Percentiles rank a stretch among this genome's conserved stretches.
Evolutionary conservation across 2,888 invertebrate genomes (phyloP).

Genomic region (Nymphalis urticae): DNA sequence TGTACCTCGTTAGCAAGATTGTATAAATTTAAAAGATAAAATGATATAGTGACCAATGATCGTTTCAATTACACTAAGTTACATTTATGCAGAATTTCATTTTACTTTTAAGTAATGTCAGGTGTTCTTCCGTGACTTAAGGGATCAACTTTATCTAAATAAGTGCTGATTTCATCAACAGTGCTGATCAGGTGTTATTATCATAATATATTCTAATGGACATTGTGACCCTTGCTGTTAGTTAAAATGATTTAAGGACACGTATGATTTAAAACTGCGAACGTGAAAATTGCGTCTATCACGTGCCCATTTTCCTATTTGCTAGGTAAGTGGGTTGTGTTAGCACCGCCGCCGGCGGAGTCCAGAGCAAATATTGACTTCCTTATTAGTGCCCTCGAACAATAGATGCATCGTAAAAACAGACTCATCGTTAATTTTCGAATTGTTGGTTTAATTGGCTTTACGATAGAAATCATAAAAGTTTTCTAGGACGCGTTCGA

Average conservation of each 20-base stretch:
- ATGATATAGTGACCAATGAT: not conserved
- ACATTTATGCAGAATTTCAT: too few species aligned
- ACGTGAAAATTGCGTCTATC: slow-evolving; percentile 28
- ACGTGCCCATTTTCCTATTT: slow-evolving; percentile 45
- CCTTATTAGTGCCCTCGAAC: slow-evolving; percentile 74
- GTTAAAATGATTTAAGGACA: not conserved
- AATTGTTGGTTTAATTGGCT: slow-evolving; percentile 38
- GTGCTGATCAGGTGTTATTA: not conserved
- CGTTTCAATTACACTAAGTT: not conserved
- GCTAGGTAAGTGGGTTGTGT: slow-evolving; percentile 55
- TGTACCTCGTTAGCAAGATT: slow-evolving; percentile 19
- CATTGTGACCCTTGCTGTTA: not conserved
- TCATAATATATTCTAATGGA: not conserved
- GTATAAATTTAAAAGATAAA: not conserved
- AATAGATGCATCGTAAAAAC: slow-evolving; percentile 62
- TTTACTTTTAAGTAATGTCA: too few species aligned
- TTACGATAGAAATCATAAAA: slow-evolving; percentile 7
- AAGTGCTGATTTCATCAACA: not conserved
- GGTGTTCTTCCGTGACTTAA: too few species aligned
- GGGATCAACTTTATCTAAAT: not conserved
- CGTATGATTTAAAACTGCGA: not conserved
- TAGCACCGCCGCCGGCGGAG: slow-evolving; percentile 47
- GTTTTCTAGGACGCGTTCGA: not conserved
- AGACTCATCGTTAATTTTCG: slow-evolving; percentile 56
- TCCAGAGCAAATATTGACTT: slow-evolving; percentile 74